These are phyloP conservation scores for Clarias batrachus DNA, from an alignment of 2,113 vertebrate genomes.

Conservation along the genomic window DNA sequence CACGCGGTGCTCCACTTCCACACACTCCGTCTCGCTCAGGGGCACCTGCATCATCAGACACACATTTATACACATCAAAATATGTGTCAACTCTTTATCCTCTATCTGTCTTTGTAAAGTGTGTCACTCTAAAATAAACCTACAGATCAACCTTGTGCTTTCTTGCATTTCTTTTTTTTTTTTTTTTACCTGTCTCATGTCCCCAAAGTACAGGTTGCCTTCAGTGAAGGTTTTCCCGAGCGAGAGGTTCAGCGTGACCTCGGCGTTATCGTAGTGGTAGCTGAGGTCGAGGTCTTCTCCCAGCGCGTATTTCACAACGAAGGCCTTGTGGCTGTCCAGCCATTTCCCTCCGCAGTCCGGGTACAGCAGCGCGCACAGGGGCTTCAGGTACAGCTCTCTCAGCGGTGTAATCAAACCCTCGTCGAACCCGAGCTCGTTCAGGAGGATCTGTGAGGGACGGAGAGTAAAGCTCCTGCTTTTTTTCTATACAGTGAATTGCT, in stretches of 20 bases:
- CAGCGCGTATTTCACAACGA: conserved; percentile 86
- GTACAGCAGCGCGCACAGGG: conserved; percentile 81
- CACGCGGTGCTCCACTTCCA: conserved; percentile 79
- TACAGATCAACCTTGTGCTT: not conserved
- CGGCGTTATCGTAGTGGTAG: conserved; percentile 92
- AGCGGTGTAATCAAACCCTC: conserved; percentile 81
- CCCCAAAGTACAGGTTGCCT: conserved; percentile 90
- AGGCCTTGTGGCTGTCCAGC: conserved; percentile 92
- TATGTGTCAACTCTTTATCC: not conserved
- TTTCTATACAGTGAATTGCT: not conserved
- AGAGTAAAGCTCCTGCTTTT: not conserved
- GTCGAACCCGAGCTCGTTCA: conserved; percentile 91
- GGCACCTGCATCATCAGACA: conserved; percentile 75
- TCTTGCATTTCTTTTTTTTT: not conserved
- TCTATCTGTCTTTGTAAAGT: not conserved
- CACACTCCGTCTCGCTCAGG: conserved; percentile 68
- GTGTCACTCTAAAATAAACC: not conserved
- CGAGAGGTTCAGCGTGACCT: conserved; percentile 90
- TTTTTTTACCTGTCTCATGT: conserved; percentile 82
- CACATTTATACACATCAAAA: not conserved
- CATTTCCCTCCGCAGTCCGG: conserved; percentile 79
- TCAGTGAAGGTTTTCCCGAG: conserved; percentile 88
- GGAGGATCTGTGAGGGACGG: conserved; percentile 65
- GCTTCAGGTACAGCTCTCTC: conserved; percentile 81
- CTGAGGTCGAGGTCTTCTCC: conserved; percentile 83